A percentile compares a stretch with the other conserved stretches of the same genome.
Conservation (phyloP, 2,113 vertebrate genomes). For the Protobothrops flavoviridis region DNA sequence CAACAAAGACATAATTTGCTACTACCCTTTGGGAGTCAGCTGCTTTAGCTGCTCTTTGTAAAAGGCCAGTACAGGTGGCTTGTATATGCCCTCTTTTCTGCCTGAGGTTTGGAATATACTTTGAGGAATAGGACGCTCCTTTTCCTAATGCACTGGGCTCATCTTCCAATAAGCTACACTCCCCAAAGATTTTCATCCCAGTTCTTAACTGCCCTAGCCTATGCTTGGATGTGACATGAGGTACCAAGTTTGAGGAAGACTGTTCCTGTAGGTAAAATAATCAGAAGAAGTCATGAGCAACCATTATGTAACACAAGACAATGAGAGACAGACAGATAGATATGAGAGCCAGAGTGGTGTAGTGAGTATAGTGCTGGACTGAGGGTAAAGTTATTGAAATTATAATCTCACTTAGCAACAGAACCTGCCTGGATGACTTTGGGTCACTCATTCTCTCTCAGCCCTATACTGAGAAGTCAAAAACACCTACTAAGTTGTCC, state of each 20-base stretch:
- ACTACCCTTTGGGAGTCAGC: not conserved
- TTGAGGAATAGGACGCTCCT: not conserved
- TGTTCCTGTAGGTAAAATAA: not conserved
- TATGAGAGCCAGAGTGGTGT: not conserved
- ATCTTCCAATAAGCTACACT: not conserved
- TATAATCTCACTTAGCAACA: too few species aligned
- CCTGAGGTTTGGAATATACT: not conserved
- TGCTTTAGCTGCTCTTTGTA: not conserved
- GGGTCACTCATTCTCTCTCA: too few species aligned
- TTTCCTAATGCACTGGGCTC: not conserved
- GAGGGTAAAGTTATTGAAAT: too few species aligned
- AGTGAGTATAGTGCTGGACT: too few species aligned
- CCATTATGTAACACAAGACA: not conserved
- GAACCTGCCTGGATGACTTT: too few species aligned
- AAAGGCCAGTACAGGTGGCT: not conserved
- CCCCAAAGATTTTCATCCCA: not conserved
- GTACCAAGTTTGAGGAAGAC: not conserved
- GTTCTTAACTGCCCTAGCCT: not conserved
- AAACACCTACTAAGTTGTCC: too few species aligned
- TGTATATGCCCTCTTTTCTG: not conserved
- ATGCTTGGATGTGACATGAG: not conserved
- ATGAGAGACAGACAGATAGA: not conserved
- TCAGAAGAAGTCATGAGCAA: not conserved
- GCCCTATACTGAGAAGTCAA: too few species aligned
- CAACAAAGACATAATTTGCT: not conserved